Evolutionary conservation across 2,797 vertebrate genomes (phyloP), one percentile per base, ranked within the genome.

Genomic region (Catostomus latipinnis): DNA sequence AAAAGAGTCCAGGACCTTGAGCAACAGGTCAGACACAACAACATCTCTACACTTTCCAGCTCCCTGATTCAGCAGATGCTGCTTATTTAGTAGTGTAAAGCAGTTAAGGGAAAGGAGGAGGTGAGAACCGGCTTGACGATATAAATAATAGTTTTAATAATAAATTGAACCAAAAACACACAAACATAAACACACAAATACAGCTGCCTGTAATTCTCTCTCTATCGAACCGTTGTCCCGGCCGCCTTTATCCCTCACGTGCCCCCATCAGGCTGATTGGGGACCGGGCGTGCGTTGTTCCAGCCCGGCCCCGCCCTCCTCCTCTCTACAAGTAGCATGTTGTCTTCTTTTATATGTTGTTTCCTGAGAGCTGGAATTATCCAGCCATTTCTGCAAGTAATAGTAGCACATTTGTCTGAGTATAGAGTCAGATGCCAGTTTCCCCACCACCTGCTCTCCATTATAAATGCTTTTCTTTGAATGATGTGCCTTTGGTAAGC

Each of bases 1-100:
- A 97, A 93, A 92, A 96, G 88, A 88, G 95, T 96, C 91, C 95
- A 96, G 85, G 95, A 96, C 75, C 93, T 98, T 65, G 94, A 99
- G 81, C 89, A 91, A 81, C 96, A 99, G 89, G 97, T 95, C 87
- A 50, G 71, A 22, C 9, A 46, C 46, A 13, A 1, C 5, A 11
- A 67, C 34, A 10, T 56, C 43, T 76, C 12, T 61, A 8, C 22
- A 1, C 43, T 13, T n/a, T 71, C 1, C n/a, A 45, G 43, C 61
- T 70, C 1, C n/a, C 18, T 65, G 8, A 46, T 57, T 71, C 22
- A 72, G 61, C 13, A 46, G 6, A 74, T 50, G 18, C 34, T 9
- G 6, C 9, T 82, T 12, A 49, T 80, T 57, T 60, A 43, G 53
- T 22, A 2, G 22, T 18, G 16, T 18, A 18, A 18, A 18, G 16